These are phyloP conservation scores for Corapipo altera DNA, from an alignment of 2,113 vertebrate species.

Conservation along the genomic window DNA sequence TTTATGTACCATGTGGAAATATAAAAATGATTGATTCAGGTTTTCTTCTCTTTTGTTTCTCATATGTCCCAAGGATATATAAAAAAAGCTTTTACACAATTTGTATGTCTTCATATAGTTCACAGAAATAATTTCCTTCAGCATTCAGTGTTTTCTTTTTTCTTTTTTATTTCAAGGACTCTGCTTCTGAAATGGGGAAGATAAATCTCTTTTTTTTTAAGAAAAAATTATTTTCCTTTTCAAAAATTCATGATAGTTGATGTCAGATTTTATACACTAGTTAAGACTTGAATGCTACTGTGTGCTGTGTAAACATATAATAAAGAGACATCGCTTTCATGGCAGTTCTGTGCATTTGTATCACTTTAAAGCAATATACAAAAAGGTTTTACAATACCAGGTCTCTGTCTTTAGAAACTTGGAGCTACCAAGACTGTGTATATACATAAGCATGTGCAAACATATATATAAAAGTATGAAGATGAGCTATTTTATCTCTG, in stretches of 20 bases:
- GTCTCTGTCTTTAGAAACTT: neutral
- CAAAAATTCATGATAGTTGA: accelerated
- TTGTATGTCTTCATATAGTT: neutral
- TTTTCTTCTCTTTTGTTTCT: neutral
- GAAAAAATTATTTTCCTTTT: neutral
- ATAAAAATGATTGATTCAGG: neutral
- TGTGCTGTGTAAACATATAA: neutral
- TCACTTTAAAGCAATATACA: neutral
- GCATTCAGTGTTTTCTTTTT: neutral
- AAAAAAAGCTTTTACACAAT: neutral
- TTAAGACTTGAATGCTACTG: neutral
- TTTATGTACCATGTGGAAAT: neutral
- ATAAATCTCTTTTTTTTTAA: accelerated
- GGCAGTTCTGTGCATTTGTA: neutral
- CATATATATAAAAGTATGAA: neutral
- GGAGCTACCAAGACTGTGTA: neutral
- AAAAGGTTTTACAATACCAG: accelerated
- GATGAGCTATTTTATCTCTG: neutral
- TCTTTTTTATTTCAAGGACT: neutral
- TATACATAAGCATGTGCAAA: neutral
- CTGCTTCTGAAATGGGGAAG: neutral
- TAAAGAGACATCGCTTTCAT: neutral
- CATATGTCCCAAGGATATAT: neutral
- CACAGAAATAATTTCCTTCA: neutral
- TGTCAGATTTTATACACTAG: neutral